Conservation (phyloP, 2,888 invertebrate genomes). For the Cremastobaeus sp. region DNA sequence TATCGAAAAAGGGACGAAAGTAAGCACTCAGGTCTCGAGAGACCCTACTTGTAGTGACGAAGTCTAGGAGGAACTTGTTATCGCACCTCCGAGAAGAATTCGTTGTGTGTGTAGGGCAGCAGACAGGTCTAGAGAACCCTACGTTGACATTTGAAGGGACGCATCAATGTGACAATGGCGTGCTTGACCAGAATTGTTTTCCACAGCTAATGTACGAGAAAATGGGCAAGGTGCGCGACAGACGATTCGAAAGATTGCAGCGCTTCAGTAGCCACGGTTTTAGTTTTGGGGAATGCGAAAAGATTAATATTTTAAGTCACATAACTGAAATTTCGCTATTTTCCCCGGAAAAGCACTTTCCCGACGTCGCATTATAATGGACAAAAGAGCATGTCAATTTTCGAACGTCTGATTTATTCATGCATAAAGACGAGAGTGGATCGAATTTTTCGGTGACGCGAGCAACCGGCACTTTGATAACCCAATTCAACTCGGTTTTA, state of each 20-base stretch:
- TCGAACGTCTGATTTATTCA: conserved; percentile 53
- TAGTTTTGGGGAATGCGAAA: conserved; percentile 1
- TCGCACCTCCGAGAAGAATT: conserved; percentile 67
- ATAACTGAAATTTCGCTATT: conserved; percentile 35
- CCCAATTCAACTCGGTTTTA: conserved; percentile 54
- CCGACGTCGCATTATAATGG: conserved; percentile 37
- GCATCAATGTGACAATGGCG: conserved; percentile 64
- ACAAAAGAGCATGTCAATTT: conserved; percentile 49
- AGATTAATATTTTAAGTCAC: conserved; percentile 16
- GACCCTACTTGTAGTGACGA: conserved; percentile 69
- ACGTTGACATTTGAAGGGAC: conserved; percentile 47
- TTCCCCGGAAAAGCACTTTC: conserved; percentile 16
- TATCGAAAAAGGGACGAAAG: conserved; percentile 68
- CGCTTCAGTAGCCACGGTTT: no score
- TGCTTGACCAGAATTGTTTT: conserved; percentile 63
- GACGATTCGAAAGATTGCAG: not conserved
- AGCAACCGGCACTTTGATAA: conserved; percentile 51
- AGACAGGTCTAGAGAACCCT: conserved; percentile 49
- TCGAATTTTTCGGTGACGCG: conserved; percentile 56
- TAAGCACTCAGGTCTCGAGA: conserved; percentile 72
- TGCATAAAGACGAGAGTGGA: conserved; percentile 53
- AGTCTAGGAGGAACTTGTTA: conserved; percentile 72
- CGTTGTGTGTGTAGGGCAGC: conserved; percentile 52
- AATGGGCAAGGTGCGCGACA: not conserved
- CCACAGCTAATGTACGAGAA: no score